Conservation (phyloP, 2,113 vertebrate genomes). For the Nyctibius bracteatus region DNA sequence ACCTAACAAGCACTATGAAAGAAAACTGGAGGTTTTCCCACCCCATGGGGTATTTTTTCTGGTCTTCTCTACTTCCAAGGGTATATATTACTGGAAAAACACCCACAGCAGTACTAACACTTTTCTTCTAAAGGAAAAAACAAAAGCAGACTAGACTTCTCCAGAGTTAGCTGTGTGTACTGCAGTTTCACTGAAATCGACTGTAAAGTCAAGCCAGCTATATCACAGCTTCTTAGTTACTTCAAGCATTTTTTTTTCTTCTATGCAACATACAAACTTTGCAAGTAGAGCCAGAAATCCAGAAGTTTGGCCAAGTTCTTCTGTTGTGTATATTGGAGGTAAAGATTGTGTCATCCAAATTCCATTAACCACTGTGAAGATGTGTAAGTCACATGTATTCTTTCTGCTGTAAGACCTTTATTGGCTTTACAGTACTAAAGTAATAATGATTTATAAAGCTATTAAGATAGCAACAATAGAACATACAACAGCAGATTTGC, state of each 20-base stretch:
- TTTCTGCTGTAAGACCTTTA: neutral
- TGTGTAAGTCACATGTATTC: neutral
- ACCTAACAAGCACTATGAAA: neutral
- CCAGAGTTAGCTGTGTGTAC: neutral
- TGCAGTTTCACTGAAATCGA: neutral
- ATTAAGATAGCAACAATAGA: neutral
- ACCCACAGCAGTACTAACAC: neutral
- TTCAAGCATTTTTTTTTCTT: neutral
- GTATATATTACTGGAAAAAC: neutral
- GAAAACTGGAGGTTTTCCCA: neutral
- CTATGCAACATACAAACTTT: neutral
- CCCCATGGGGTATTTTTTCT: neutral
- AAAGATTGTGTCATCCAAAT: neutral
- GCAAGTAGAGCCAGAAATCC: neutral
- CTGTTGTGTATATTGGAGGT: neutral
- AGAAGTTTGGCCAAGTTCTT: neutral
- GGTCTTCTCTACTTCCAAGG: neutral
- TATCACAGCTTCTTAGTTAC: neutral
- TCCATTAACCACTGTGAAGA: neutral
- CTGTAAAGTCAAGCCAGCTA: neutral
- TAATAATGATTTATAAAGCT: slow-evolving; percentile 20
- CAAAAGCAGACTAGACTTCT: neutral
- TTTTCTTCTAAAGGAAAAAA: neutral
- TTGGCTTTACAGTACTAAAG: neutral
- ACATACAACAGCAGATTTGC: neutral